phyloP scores from a whole-genome alignment of 2,113 vertebrate species.

The Zosterops hypoxanthus region DNA sequence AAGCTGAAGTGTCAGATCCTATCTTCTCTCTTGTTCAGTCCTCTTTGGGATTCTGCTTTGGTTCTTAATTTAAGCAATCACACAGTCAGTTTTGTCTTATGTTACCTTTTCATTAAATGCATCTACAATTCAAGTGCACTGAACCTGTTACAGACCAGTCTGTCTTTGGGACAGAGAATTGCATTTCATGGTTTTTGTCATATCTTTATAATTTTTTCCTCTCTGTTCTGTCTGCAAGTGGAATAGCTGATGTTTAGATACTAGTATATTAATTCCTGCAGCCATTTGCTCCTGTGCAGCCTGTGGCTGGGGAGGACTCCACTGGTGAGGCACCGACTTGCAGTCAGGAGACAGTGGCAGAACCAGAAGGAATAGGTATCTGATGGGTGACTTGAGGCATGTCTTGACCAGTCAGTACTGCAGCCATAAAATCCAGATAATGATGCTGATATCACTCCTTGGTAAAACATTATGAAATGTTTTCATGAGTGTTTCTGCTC shows the following conservation, averaged over 20 bases:
- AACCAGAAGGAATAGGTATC: background rate
- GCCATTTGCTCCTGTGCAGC: background rate
- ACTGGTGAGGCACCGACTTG: background rate
- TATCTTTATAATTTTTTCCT: background rate
- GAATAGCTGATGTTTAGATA: background rate
- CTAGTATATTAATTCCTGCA: background rate
- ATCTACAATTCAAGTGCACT: background rate
- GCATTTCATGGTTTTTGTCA: background rate
- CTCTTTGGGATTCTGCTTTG: background rate
- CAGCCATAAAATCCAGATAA: background rate
- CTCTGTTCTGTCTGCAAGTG: background rate
- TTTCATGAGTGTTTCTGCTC: background rate
- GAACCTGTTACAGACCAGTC: background rate
- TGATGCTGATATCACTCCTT: background rate
- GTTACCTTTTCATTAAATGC: background rate
- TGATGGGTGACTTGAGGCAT: background rate
- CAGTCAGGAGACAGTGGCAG: background rate
- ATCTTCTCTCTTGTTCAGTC: background rate
- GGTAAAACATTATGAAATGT: conserved; percentile 13
- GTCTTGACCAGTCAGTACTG: conserved; percentile 18
- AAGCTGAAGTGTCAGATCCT: background rate
- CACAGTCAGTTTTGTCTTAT: background rate
- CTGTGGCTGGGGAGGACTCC: background rate
- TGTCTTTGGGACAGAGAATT: background rate
- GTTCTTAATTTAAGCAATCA: background rate